Base-by-base conservation (phyloP, 92 coral and sea anemone genomes). In the Meandrina meandrites region DNA sequence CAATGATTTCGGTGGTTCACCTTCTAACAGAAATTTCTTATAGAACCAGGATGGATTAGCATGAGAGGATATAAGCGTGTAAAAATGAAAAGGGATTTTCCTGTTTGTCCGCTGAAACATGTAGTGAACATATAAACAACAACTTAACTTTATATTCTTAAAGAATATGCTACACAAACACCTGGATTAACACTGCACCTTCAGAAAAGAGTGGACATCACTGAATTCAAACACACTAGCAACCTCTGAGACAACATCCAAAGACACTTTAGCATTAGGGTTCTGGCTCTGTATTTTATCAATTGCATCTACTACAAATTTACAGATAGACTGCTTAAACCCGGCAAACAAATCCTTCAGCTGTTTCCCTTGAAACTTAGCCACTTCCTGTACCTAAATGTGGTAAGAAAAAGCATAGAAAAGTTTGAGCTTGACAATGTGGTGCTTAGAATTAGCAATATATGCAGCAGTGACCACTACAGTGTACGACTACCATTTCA, bases 221-320 rank as follows among this genome's bases (percentile, higher is more conserved):
- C 94, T 95, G 87, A 90, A 97, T 79, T 95, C 89, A 78, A 97
- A 97, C 87, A 94, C 99, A 58, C 90, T 93, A 53, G 98, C 98
- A 53, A 97, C 98, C 51, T 93, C 96, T 31, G 85, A 92, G 40
- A 95, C 90, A 48, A 92, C 75, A 37, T 90, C 96, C 78, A 95
- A 79, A 66, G 92, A 88, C 45, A 91, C 96, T 68, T 91, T 94
- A 30, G 87, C 80, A 22, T 93, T 53, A 1, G 93, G 93, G 67
- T 83, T 89, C 36, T 79, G 82, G 4, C 84, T 84, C 54, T 94
- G 94, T 24, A 88, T 84, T 66, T 90, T 91, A 37, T 94, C 95
- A 0, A 97, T 89, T 14, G 96, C 92, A 58, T 95, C 94, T 81
- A 94, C 99, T 31, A 96, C 89, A 80, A 96, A 96, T 81, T 93